phyloP scores from a whole-genome alignment of 2,113 vertebrate species.

The Corythornis madagascariensis region DNA sequence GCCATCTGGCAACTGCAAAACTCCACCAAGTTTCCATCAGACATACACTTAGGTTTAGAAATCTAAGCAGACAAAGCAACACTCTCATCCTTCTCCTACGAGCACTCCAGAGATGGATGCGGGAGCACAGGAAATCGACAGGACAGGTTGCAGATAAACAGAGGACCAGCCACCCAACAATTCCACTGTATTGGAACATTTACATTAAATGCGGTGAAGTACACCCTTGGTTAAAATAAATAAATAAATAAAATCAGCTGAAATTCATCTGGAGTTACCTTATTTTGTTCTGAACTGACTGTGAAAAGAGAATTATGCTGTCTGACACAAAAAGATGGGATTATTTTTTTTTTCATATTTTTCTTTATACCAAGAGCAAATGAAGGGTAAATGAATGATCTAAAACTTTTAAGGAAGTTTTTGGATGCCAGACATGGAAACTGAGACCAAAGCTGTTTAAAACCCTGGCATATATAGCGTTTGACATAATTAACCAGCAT shows the following conservation, averaged over 20 bases:
- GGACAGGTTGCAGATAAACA: neutral
- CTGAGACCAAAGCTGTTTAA: neutral
- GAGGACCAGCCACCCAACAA: neutral
- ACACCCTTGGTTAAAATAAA: neutral
- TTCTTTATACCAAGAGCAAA: neutral
- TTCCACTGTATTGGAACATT: neutral
- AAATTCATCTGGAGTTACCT: neutral
- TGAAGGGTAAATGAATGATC: neutral
- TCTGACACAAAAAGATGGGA: neutral
- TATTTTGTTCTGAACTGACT: neutral
- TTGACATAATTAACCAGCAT: neutral
- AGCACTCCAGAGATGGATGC: neutral
- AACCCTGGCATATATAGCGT: neutral
- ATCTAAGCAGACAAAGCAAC: neutral
- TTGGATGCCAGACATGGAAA: neutral
- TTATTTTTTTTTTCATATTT: neutral
- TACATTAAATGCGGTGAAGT: neutral
- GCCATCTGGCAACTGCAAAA: conserved; percentile 7
- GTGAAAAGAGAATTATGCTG: neutral
- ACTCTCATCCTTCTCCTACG: neutral
- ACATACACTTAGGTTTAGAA: neutral
- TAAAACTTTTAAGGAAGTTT: neutral
- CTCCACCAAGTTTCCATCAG: neutral
- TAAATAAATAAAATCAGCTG: neutral
- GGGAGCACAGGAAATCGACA: neutral